Base-by-base conservation (phyloP, 1,140 invertebrate genomes). In the Dendrolimus punctatus region DNA sequence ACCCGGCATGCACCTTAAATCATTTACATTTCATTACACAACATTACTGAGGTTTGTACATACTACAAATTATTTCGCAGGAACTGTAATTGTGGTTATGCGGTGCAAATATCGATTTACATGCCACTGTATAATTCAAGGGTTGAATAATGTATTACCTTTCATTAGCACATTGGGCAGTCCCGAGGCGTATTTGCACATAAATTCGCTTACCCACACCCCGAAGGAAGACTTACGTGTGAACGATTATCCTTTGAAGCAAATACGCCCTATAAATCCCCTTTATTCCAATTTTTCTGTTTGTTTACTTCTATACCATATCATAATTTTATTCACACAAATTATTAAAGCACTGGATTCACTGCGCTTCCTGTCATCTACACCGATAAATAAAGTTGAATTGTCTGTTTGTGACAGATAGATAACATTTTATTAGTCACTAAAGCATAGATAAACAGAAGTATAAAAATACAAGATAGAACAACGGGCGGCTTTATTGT, bases 91-190 rank as follows among this genome's bases (percentile, higher is more conserved):
- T 80, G 74, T 64, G 70, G 77, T 75, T 79, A 74, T 80, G 76
- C 73, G 77, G 76, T 82, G 82, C 79, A 82, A 84, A 77, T 84
- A 83, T 86, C 80, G 82, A 86, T 86, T 82, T 83, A 82, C 80
- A 85, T 83, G 79, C 73, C 79, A 76, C 80, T 81, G 82, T 86
- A 84, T 86, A 86, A 82, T 84, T 84, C 78, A 80, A 76, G 73
- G 77, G 75, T 76, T 85, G 80, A 85, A 85, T 85, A 84, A 85
- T 85, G 82, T 85, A 85, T 85, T 76, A 76, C 77, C 80, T 84
- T 85, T 85, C 82, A 85, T 85, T 85, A 85, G 79, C 80, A 84
- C 82, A 84, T 85, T 76, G 80, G 78, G 64, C 73, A 79, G 77
- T 71, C 72, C 73, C 74, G 71, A 74, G 80, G 68, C 74, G 73